Base-by-base conservation (phyloP, 2,113 vertebrate species). In the Picathartes gymnocephalus region DNA sequence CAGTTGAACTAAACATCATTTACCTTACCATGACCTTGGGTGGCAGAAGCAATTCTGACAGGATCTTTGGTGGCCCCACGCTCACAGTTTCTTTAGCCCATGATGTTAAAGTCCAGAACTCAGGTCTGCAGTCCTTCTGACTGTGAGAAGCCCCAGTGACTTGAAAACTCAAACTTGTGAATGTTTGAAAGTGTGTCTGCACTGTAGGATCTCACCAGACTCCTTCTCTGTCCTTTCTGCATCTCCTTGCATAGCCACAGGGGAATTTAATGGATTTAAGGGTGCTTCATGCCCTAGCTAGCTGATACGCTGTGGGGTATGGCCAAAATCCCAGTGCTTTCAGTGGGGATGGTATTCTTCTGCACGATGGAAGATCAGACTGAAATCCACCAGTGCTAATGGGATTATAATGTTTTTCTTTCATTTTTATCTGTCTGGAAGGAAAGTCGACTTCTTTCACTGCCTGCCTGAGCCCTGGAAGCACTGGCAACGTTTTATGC, bases 111-210 rank as follows among this genome's bases (percentile, higher is more conserved):
- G 28, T 76, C 68, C 61, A 89, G 73, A 69, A 31, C n/a, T 72
- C 16, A 25, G 12, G 14, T 69, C 64, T 83, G 25, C 30, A 40
- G 27, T 68, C 23, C 37, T 73, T 90, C 57, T 30, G 24, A 30
- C 7, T 42, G 6, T 54, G 25, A 37, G 45, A 83, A 83, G 15
- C 27, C 15, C 14, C 20, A 30, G 8, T 39, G n/a, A 44, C 45
- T 50, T 83, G 25, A 58, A 73, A 90, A 86, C 37, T 80, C 45
- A 47, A 40, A 42, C 15, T 9, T 80, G 13, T 42, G 44, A 66
- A 66, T 0, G 0, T n/a, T 45, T 65, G 37, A n/a, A 50, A 56
- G 7, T 8, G 3, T 68, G 20, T 42, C 50, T 76, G 85, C 44
- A 20, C 10, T 42, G 44, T 6, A 42, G 16, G 42, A 27, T 33